These are phyloP conservation scores for Lithobius niger DNA, from an alignment of 1,140 invertebrate species.

Conservation along the genomic window DNA sequence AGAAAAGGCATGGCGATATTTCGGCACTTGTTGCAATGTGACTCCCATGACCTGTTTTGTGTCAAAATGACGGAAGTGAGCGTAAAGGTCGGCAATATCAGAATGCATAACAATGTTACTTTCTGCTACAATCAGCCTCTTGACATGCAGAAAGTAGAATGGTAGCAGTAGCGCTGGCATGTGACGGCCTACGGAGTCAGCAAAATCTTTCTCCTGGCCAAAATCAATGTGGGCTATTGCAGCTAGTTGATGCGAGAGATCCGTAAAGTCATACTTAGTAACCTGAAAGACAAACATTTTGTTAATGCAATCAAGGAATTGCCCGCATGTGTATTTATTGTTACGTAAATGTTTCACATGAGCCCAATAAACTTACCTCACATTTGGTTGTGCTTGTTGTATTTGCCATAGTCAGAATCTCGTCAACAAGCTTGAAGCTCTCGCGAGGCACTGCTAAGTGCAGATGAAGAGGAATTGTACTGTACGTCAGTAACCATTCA, in stretches of 20 bases:
- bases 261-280: neutral
- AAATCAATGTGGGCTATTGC: constrained; percentile 8
- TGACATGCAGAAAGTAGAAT: constrained; percentile 14
- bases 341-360: too few relatives aligned
- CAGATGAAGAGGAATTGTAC: constrained; percentile 14
- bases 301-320: neutral
- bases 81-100: constrained; percentile 15
- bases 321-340: neutral
- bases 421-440: constrained; percentile 12
- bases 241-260: constrained; percentile 7
- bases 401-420: constrained; percentile 11
- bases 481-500: constrained; percentile 12
- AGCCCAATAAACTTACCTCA: neutral
- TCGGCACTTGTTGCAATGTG: constrained; percentile 10
- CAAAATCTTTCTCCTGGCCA: constrained; percentile 5
- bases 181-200: constrained; percentile 12
- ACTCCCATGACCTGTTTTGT: constrained; percentile 13
- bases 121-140: constrained; percentile 14
- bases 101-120: constrained; percentile 10
- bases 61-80: constrained; percentile 13
- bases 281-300: neutral
- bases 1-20: constrained; percentile 15
- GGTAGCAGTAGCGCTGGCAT: constrained; percentile 17
- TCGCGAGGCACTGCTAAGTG: constrained; percentile 14
- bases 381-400: neutral